Conservation (phyloP, 23 tunicate species). For the Botrylloides violaceus region DNA sequence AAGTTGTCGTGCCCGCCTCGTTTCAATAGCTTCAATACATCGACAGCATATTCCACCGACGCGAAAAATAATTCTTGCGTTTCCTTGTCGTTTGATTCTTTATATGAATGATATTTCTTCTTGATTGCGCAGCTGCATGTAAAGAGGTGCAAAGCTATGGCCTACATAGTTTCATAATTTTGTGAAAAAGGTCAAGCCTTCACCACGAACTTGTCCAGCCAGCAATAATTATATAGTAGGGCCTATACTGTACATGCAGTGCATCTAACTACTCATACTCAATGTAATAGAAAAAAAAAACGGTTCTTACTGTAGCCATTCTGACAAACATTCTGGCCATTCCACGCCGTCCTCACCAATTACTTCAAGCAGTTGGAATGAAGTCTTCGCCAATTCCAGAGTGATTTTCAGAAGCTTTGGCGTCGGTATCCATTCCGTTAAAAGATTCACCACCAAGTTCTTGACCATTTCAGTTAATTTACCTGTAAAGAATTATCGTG, state of each 20-base stretch:
- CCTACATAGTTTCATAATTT: background rate
- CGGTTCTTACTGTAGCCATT: conserved; percentile 11
- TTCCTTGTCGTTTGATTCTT: background rate
- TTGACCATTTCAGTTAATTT: background rate
- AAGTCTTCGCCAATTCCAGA: conserved; percentile 3
- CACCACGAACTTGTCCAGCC: too few relatives aligned
- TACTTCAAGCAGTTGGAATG: background rate
- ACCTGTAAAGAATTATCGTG: background rate
- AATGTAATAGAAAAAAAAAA: background rate
- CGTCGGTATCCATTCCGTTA: conserved; percentile 22
- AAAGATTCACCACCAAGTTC: conserved; percentile 5
- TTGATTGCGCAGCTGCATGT: conserved; percentile 10
- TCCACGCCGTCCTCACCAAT: conserved; percentile 4
- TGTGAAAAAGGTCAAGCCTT: too few relatives aligned
- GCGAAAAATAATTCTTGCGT: conserved; percentile 2
- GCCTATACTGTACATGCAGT: too few relatives aligned
- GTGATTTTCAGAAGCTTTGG: background rate
- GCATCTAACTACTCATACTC: background rate
- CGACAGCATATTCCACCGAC: conserved; percentile 16
- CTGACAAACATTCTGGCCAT: conserved; percentile 19
- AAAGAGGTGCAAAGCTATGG: background rate
- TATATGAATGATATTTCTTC: conserved; percentile 12
- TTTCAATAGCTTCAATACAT: background rate
- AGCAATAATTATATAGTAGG: too few relatives aligned
- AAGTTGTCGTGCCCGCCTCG: background rate